Conservation (phyloP, 1,140 invertebrate species). For the Trichogramma pretiosum region DNA sequence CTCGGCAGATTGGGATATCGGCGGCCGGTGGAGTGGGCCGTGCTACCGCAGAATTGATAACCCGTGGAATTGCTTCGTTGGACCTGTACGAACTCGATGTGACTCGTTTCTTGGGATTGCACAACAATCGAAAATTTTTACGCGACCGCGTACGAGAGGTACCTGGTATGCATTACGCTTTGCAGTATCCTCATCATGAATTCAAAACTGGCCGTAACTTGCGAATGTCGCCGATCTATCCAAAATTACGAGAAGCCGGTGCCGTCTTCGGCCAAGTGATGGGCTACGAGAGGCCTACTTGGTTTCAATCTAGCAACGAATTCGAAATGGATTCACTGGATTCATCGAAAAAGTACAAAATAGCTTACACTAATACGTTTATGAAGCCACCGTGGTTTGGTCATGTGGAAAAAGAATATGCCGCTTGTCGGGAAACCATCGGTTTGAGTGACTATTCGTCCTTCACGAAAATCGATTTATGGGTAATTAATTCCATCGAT, state of each 20-base stretch:
- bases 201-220: constrained; percentile 84
- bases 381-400: constrained; percentile 93
- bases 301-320: constrained; percentile 63
- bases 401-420: constrained; percentile 79
- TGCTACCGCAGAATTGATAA: constrained; percentile 81
- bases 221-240: constrained; percentile 93
- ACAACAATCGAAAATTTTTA: constrained; percentile 93
- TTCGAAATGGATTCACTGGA: constrained; percentile 38
- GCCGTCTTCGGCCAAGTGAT: constrained; percentile 97
- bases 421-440: constrained; percentile 85
- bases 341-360: constrained; percentile 47
- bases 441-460: constrained; percentile 96
- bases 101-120: constrained; percentile 83
- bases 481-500: constrained; percentile 56
- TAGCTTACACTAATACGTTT: constrained; percentile 69
- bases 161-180: constrained; percentile 75
- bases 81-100: constrained; percentile 90
- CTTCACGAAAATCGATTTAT: constrained; percentile 94
- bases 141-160: constrained; percentile 89
- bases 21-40: constrained; percentile 90
- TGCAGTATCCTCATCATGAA: constrained; percentile 77
- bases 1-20: constrained; percentile 75
- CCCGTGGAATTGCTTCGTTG: constrained; percentile 69
- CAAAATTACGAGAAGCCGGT: constrained; percentile 79
- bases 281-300: constrained; percentile 94